These are phyloP conservation scores for Trichonephila clavipes DNA, from an alignment of 1,140 invertebrate genomes.

Conservation along the genomic window DNA sequence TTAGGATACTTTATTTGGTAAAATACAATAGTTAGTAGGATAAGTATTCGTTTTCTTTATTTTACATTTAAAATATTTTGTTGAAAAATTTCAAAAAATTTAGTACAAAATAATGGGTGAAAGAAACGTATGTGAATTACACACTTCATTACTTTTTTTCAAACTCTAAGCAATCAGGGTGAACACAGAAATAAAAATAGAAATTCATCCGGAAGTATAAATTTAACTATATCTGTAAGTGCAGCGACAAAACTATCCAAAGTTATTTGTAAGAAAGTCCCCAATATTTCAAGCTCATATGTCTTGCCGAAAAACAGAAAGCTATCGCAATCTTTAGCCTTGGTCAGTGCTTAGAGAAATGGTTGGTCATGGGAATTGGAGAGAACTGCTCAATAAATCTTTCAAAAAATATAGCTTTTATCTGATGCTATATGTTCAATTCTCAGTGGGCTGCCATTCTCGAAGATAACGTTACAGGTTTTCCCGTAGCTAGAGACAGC, in stretches of 20 bases:
- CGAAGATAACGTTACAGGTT: constrained; percentile 71
- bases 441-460: constrained; percentile 61
- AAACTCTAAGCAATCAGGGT: too few relatives aligned
- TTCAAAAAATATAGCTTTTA: constrained; percentile 76
- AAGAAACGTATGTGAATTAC: too few relatives aligned
- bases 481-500: constrained; percentile 66
- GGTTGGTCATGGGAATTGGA: constrained; percentile 70
- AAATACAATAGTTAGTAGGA: too few relatives aligned
- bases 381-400: constrained; percentile 75
- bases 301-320: constrained; percentile 63
- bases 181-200: too few relatives aligned
- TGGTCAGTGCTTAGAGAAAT: constrained; percentile 74
- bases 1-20: too few relatives aligned
- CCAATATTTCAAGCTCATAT: constrained; percentile 46
- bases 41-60: too few relatives aligned
- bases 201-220: neutral
- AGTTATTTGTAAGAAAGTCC: constrained; percentile 64
- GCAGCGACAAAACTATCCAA: neutral
- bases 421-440: constrained; percentile 74
- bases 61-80: too few relatives aligned
- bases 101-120: too few relatives aligned
- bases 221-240: neutral
- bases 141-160: too few relatives aligned
- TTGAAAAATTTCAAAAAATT: too few relatives aligned
- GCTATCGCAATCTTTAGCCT: constrained; percentile 62